phyloP scores from a whole-genome alignment of 2,113 vertebrate genomes.

The Nibea coibor region DNA sequence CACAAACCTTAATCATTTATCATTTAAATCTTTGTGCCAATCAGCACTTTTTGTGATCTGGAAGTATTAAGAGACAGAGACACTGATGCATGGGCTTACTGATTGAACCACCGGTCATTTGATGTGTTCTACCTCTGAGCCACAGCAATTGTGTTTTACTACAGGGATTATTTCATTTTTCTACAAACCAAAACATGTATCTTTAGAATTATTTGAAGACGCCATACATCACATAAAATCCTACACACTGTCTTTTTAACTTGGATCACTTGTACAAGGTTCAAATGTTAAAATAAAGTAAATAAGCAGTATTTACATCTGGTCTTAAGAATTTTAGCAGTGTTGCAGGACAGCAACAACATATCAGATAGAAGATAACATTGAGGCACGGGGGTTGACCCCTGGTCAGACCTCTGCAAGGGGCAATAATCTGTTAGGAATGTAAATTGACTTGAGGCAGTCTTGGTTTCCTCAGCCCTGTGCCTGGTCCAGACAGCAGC shows the following conservation, averaged over 20 bases:
- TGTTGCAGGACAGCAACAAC: no score
- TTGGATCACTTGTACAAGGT: no score
- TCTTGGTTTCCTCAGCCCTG: conserved; percentile 35
- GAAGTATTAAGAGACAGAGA: neutral
- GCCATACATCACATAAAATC: neutral
- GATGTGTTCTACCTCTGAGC: no score
- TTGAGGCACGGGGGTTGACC: no score
- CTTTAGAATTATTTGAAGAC: neutral
- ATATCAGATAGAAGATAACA: neutral
- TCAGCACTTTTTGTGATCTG: neutral
- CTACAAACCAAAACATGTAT: no score
- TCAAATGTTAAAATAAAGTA: neutral
- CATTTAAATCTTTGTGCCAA: no score
- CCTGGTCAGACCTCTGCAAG: neutral
- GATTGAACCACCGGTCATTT: no score
- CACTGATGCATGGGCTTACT: no score
- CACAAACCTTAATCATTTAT: neutral
- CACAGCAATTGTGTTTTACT: no score
- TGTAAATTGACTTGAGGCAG: neutral
- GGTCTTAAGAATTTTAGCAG: neutral
- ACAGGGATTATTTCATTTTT: no score
- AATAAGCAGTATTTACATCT: neutral
- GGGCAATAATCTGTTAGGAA: neutral
- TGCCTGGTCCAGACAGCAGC: conserved; percentile 22
- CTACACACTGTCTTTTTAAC: neutral